Evolutionary conservation across 2,888 invertebrate genomes (phyloP), one percentile per base, ranked within the genome.

Genomic region (Mythimna vitellina): DNA sequence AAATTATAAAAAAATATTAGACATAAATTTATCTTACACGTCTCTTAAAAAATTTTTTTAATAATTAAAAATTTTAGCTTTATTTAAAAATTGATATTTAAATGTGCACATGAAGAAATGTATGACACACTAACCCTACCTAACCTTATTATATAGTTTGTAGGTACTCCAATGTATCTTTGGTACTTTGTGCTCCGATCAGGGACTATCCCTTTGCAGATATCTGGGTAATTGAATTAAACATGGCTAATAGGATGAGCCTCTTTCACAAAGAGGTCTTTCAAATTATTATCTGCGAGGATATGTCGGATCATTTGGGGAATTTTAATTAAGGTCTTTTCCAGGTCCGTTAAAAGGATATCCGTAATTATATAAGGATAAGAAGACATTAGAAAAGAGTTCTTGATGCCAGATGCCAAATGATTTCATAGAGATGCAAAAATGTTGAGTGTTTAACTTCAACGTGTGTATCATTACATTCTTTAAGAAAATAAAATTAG

Each of bases 181-280:
- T 10, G 20, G 65, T 70, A 68, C 68, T 75, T 65, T 71, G 42
- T 71, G n/a, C 51, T 58, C 58, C 25, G 29, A 70, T 63, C 70
- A 49, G 62, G 53, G 62, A 32, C 62, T 32, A 58, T 65, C 64
- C 64, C 46, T 65, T 46, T 58, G 1, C 51, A 68, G 46, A 73
- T 56, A 70, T 32, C 62, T 76, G 46, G 35, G 49, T 76, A 70
- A 69, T 78, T 78, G 75, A 73, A 82, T 79, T 81, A 73, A 76
- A 76, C 35, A 70, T 32, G 70, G 63, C 63, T 81, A 81, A 78
- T 81, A 63, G 75, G 57, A 73, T 78, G 54, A 76, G 66, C 64
- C 32, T 60, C 65, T 70, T 53, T 70, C 32, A 79, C 76, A 70
- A 80, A 79, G 49, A 72, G 38, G 63, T 68, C 80, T 76, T 73